Evolutionary conservation across 1,140 invertebrate genomes (phyloP).

Genomic region (Bombus polaris): DNA sequence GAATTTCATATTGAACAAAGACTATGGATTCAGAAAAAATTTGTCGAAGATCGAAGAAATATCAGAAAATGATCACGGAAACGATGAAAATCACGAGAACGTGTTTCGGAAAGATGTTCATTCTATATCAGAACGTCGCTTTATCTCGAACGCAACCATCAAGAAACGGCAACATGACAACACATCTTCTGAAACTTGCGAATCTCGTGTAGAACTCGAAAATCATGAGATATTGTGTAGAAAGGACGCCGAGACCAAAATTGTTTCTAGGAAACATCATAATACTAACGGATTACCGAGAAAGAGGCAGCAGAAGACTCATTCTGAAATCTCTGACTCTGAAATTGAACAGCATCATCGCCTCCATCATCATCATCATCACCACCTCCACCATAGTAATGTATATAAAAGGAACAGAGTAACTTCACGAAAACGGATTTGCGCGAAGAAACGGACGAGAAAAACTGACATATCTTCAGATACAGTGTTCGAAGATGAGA

Average conservation of each 20-base stretch:
- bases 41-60: slow-evolving; percentile 42
- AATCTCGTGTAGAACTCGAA: slow-evolving; percentile 68
- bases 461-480: slow-evolving; percentile 62
- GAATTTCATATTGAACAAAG: slow-evolving; percentile 46
- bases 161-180: slow-evolving; percentile 62
- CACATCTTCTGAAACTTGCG: slow-evolving; percentile 54
- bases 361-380: neutral
- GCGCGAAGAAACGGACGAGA: slow-evolving; percentile 66
- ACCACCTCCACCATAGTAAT: slow-evolving; percentile 28
- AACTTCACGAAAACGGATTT: slow-evolving; percentile 56
- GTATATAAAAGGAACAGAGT: slow-evolving; percentile 60
- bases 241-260: slow-evolving; percentile 60
- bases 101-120: slow-evolving; percentile 64
- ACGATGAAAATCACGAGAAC: slow-evolving; percentile 69
- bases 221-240: slow-evolving; percentile 69
- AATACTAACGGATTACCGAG: slow-evolving; percentile 57
- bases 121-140: slow-evolving; percentile 50
- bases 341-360: slow-evolving; percentile 39
- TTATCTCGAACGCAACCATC: slow-evolving; percentile 36
- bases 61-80: slow-evolving; percentile 58
- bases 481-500: slow-evolving; percentile 72
- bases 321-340: slow-evolving; percentile 33
- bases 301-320: slow-evolving; percentile 46
- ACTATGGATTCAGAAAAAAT: slow-evolving; percentile 48
- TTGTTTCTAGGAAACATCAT: slow-evolving; percentile 69